Evolutionary conservation across 2,113 vertebrate genomes (phyloP), one percentile per base, ranked within the genome.

Genomic region (Ictalurus furcatus): DNA sequence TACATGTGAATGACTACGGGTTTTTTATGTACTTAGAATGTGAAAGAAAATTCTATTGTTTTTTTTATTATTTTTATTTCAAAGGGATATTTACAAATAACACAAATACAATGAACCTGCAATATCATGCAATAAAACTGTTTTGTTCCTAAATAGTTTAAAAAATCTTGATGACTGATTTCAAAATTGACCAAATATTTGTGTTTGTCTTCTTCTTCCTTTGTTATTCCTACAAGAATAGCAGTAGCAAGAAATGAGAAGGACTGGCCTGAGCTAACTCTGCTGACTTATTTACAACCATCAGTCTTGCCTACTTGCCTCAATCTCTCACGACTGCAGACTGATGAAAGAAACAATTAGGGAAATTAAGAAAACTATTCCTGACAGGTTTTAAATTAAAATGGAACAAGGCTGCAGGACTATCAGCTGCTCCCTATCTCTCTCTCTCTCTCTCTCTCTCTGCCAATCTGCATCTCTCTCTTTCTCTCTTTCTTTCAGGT

Each of bases 311-410:
- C 82, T 81, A 86, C 40, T 67, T 84, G 21, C 40, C 59, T 67
- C 86, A 69, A 85, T 73, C 85, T 85, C 84, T 73, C 85, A 37
- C 34, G 13, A 74, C 85, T 76, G 74, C 74, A 83, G 44, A 69
- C 73, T 85, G 30, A 91, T 89, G 52, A 91, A 86, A 91, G 83
- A 89, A 86, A 89, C 54, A 63, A 85, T 56, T 84, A 91, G 30
- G 79, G 83, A 76, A 86, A 86, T 67, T 28, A 52, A 80, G 81
- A 88, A 81, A 79, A 84, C 73, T 63, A 85, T 90, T 87, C 74
- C 67, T 86, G 83, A 90, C 83, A 89, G 69, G 71, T 84, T 89
- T 89, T 78, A 76, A 89, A 85, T 85, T 85, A 78, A 88, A 85
- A 85, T 85, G 71, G 71, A 89, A 85, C 87, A 73, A 86, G 67